A percentile compares a stretch with the other conserved stretches of the same genome.
Conservation (phyloP, 1,140 invertebrate species). For the Latrodectus geometricus region DNA sequence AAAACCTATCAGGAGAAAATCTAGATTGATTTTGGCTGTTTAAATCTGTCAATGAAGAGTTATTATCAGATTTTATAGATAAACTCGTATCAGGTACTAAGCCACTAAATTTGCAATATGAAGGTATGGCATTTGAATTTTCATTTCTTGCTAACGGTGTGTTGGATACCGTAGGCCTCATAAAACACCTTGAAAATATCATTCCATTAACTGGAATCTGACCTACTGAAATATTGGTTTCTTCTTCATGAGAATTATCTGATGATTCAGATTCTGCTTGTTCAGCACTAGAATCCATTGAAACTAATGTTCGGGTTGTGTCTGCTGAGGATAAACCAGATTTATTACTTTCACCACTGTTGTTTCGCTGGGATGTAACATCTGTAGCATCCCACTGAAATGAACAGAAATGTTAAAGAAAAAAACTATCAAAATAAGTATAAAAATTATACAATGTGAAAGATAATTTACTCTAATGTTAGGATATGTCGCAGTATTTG, state of each 20-base stretch:
- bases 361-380: constrained; percentile 1
- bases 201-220: too few species aligned
- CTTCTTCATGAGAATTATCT: neutral
- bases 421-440: too few species aligned
- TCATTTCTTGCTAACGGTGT: neutral
- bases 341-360: constrained; percentile 39
- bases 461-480: too few species aligned
- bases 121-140: neutral
- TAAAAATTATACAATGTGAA: too few species aligned
- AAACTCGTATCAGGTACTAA: neutral
- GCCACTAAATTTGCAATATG: constrained; percentile 1
- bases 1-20: neutral
- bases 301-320: constrained; percentile 45
- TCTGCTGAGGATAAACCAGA: constrained; percentile 40
- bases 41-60: too few species aligned
- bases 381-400: neutral
- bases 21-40: neutral
- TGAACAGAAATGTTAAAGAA: too few species aligned
- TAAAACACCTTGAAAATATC: neutral
- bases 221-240: neutral
- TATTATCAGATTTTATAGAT: neutral
- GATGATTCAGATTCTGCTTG: neutral
- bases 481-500: too few species aligned
- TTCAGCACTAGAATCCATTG: constrained; percentile 51
- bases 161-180: neutral